phyloP scores from a whole-genome alignment of 2,888 invertebrate species.

The Formica aserva region DNA sequence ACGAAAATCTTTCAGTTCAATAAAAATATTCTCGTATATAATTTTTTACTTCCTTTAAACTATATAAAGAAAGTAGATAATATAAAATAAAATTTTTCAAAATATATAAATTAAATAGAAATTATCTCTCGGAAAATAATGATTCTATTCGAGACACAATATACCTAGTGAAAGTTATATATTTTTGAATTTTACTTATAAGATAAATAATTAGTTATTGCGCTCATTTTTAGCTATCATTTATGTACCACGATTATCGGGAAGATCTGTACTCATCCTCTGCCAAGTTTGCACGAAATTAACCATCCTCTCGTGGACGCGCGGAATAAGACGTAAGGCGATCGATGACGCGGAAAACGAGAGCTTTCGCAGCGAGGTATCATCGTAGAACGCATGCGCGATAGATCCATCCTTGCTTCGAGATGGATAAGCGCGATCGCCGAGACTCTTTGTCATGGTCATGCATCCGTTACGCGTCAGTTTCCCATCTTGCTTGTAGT shows the following conservation, averaged over 20 bases:
- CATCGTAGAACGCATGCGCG: constrained; percentile 53
- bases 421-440: constrained; percentile 23
- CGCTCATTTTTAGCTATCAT: constrained; percentile 2
- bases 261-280: constrained; percentile 24
- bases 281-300: constrained; percentile 54
- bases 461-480: constrained; percentile 44
- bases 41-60: not conserved
- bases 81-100: not conserved
- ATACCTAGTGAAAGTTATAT: not conserved
- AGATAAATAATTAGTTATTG: not conserved
- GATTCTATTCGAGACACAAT: not conserved
- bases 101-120: not conserved
- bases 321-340: constrained; percentile 34
- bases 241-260: constrained; percentile 8
- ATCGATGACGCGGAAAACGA: constrained; percentile 30
- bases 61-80: not conserved
- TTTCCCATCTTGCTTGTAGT: constrained; percentile 62
- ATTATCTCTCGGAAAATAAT: not conserved
- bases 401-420: constrained; percentile 52
- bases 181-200: not conserved
- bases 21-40: not conserved
- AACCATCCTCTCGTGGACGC: constrained; percentile 35
- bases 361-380: constrained; percentile 7
- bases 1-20: not conserved
- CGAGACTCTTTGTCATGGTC: constrained; percentile 37